phyloP scores from a whole-genome alignment of 1,140 invertebrate species.

The Eufriesea mexicana region DNA sequence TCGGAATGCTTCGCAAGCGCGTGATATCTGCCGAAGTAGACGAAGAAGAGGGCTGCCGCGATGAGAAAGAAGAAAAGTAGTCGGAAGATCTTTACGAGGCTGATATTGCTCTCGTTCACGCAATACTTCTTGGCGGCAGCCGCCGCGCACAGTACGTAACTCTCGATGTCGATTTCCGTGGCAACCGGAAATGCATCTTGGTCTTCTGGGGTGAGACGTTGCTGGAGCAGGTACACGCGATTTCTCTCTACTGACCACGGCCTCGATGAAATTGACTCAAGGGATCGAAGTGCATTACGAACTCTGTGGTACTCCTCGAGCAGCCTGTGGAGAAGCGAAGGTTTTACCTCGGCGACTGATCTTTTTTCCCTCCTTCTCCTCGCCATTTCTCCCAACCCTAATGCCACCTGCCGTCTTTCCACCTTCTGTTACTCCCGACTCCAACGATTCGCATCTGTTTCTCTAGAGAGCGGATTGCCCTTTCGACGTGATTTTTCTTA shows the following conservation, averaged over 20 bases:
- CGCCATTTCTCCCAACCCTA: neutral
- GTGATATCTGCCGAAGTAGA: constrained; percentile 12
- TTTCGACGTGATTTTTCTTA: neutral
- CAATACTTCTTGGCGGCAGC: constrained; percentile 72
- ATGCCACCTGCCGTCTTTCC: neutral
- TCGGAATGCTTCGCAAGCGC: neutral
- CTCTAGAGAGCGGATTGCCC: neutral
- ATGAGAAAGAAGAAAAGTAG: constrained; percentile 32
- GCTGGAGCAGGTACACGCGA: constrained; percentile 60
- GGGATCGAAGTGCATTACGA: constrained; percentile 65
- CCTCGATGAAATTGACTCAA: constrained; percentile 68
- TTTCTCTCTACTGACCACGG: constrained; percentile 68
- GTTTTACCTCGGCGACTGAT: constrained; percentile 44
- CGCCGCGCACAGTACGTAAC: constrained; percentile 72
- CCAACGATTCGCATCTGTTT: constrained; percentile 14
- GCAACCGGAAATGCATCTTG: constrained; percentile 67
- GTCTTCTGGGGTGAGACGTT: constrained; percentile 62
- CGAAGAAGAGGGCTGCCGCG: constrained; percentile 10
- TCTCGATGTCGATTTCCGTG: constrained; percentile 72
- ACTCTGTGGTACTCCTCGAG: constrained; percentile 67
- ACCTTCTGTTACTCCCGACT: neutral
- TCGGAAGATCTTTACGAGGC: constrained; percentile 62
- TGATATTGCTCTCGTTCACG: constrained; percentile 65
- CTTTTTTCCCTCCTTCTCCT: neutral
- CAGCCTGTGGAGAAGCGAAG: constrained; percentile 62